Evolutionary conservation across 2,888 invertebrate species (phyloP).

Genomic region (Chelonus formosanus): DNA sequence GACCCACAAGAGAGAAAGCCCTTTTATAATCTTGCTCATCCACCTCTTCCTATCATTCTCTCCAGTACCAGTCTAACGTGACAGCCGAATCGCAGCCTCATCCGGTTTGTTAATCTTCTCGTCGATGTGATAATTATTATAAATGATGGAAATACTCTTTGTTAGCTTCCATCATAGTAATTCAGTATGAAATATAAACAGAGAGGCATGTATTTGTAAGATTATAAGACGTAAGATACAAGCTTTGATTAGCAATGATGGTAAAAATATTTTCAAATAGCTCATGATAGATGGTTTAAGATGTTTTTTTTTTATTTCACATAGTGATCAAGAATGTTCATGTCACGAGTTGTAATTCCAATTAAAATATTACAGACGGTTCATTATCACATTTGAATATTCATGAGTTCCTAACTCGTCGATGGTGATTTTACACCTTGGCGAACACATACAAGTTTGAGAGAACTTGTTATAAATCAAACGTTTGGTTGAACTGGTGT

Average conservation of each 20-base stretch:
- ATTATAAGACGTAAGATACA: no score
- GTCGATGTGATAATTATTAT: conserved; percentile 30
- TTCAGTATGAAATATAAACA: conserved; percentile 16
- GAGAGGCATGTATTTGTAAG: no score
- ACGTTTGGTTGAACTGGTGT: conserved; percentile 38
- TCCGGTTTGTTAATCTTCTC: conserved; percentile 3
- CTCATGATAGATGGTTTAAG: conserved; percentile 5
- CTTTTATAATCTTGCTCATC: conserved; percentile 17
- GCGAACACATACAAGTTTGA: conserved; percentile 21
- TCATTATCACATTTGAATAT: conserved; percentile 45
- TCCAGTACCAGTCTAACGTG: background rate
- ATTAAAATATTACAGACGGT: conserved; percentile 44
- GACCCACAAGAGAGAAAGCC: conserved; percentile 30
- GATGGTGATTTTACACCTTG: conserved; percentile 22
- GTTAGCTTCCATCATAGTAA: conserved; percentile 29
- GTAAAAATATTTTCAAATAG: conserved; percentile 5
- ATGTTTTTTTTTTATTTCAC: background rate
- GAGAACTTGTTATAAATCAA: conserved; percentile 42
- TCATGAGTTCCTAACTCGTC: conserved; percentile 37
- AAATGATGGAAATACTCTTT: conserved; percentile 28
- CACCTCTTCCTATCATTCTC: background rate
- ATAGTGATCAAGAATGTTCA: conserved; percentile 29
- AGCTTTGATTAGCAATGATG: background rate
- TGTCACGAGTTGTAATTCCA: conserved; percentile 42
- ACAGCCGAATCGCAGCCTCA: background rate